A percentile compares a stretch with the other conserved stretches of the same genome.
Conservation (phyloP, 2,113 vertebrate genomes). For the Chelonoidis abingdonii region DNA sequence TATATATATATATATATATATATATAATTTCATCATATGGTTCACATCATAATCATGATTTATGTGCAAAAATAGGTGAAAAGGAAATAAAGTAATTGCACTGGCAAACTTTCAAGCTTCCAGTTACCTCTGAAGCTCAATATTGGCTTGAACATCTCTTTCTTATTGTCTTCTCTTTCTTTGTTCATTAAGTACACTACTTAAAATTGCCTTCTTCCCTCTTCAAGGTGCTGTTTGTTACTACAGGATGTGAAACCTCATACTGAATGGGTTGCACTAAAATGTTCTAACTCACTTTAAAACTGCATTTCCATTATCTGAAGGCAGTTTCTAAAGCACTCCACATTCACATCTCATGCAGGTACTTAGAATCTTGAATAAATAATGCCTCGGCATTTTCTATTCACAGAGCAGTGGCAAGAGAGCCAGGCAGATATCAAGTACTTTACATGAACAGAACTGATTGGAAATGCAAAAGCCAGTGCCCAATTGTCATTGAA, state of each 20-base stretch:
- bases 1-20: no score
- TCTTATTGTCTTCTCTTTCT: background rate
- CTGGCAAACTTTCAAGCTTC: background rate
- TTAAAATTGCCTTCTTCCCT: background rate
- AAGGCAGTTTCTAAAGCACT: conserved; percentile 49
- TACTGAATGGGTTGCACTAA: background rate
- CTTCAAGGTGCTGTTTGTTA: background rate
- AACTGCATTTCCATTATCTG: conserved; percentile 44
- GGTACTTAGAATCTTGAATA: conserved; percentile 14
- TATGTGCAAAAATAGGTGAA: background rate
- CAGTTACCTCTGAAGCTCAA: background rate
- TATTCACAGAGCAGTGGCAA: background rate
- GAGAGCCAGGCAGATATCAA: conserved; percentile 16
- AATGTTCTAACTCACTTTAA: conserved; percentile 9
- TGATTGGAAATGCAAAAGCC: background rate
- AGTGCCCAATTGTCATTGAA: background rate
- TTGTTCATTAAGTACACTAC: background rate
- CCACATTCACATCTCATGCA: conserved; percentile 21
- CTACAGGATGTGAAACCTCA: background rate
- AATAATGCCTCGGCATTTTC: conserved; percentile 28
- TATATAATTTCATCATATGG: background rate
- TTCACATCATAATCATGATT: background rate
- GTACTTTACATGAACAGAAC: background rate
- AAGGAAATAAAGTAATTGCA: background rate
- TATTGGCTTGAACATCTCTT: background rate